Evolutionary conservation across 1,140 invertebrate species (phyloP), one percentile per base, ranked within the genome.

Genomic region (Drosophila teissieri): DNA sequence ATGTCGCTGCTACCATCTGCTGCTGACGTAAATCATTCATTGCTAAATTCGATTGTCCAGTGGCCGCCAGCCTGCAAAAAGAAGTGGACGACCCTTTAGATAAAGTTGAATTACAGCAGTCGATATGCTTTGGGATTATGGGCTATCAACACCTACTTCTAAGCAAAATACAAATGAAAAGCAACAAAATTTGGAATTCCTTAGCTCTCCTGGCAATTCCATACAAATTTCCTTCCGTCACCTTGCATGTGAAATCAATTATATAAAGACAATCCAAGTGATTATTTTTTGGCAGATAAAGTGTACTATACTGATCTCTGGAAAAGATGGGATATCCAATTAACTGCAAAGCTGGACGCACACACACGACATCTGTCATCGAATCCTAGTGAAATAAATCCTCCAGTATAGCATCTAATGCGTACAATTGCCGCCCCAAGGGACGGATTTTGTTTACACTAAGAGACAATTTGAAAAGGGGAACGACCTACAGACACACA

Each of bases 21-120:
- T 91, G 84, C 53, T 86, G 86, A 73, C 82, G 88, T 90, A 90
- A 91, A 84, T 90, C 88, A 90, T 90, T 90, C 88, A 90, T 90
- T 90, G 82, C 86, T 88, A 61, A 64, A 24, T 77, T 46, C 72
- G 61, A 72, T 83, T 88, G 61, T 88, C 84, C 83, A 63, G 56
- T 80, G 73, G 55, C 69, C 60, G 73, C 73, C 72, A 64, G 46
- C 73, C 72, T 74, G 70, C 7, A 64, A 42, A 8, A 39, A 0
- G 27, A 34, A 11, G n/a, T 1, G 0, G 8, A 40, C 12, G 40
- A n/a, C 14, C 19, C 24, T 49, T 49, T 31, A 44, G 42, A 19
- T 8, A 2, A 17, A 10, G 15, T 12, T 39, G 12, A 2, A 39
- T 39, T 12, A 31, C 4, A 14, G 37, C 14, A 14, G 11, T 39